phyloP scores from a whole-genome alignment of 1,140 invertebrate genomes.

The Heliconius congener region DNA sequence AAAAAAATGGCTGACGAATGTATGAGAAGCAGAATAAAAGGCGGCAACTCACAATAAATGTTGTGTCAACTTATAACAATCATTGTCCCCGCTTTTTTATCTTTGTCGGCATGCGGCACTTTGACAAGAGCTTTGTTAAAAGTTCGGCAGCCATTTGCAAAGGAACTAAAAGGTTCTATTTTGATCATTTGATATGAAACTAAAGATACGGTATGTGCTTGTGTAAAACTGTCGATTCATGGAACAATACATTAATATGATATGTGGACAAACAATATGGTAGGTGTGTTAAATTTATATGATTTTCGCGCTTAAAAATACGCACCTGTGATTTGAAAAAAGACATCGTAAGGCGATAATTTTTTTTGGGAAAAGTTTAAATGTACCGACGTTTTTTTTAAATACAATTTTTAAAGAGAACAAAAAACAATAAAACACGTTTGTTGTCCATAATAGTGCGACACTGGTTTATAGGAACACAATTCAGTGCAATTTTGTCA shows the following conservation, averaged over 20 bases:
- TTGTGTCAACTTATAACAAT: constrained; percentile 62
- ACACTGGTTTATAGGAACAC: neutral
- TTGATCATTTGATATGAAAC: constrained; percentile 73
- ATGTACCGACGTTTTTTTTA: neutral
- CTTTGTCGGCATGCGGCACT: constrained; percentile 50
- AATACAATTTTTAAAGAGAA: neutral
- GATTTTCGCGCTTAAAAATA: constrained; percentile 30
- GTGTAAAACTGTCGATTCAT: constrained; percentile 57
- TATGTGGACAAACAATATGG: constrained; percentile 36
- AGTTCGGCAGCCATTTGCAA: constrained; percentile 66
- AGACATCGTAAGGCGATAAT: neutral
- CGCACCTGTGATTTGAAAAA: constrained; percentile 18
- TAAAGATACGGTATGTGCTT: constrained; percentile 62
- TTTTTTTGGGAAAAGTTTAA: neutral
- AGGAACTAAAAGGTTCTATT: constrained; percentile 61
- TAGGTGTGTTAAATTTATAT: constrained; percentile 19
- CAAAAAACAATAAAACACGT: neutral
- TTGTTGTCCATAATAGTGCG: neutral
- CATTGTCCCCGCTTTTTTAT: constrained; percentile 52
- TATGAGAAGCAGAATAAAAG: constrained; percentile 29
- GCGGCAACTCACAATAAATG: constrained; percentile 60
- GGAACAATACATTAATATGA: constrained; percentile 36
- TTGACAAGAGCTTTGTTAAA: constrained; percentile 62
- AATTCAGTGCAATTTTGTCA: neutral
- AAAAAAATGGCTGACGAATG: constrained; percentile 18